Conservation (phyloP, 1,140 invertebrate species). For the Lordiphosa mommai region DNA sequence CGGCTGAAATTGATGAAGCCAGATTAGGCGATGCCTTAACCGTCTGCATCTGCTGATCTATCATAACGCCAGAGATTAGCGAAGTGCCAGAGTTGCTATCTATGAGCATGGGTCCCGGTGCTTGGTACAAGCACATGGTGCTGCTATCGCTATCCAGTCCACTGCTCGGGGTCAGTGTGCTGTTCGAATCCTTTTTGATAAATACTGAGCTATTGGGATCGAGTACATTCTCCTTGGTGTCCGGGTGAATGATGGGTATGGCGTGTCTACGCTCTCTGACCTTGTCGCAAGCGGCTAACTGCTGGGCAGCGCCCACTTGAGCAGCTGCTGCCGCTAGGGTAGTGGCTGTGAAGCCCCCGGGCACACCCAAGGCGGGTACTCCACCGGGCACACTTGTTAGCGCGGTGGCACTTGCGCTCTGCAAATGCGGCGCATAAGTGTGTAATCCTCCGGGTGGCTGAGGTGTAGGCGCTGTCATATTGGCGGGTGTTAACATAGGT, state of each 20-base stretch:
- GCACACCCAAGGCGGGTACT: conserved; percentile 9
- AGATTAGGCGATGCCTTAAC: conserved; percentile 4
- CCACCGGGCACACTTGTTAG: conserved; percentile 20
- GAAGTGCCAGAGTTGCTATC: conserved; percentile 26
- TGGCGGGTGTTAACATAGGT: conserved; percentile 25
- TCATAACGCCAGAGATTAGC: conserved; percentile 15
- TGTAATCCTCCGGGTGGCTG: conserved; percentile 29
- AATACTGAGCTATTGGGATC: conserved; percentile 56
- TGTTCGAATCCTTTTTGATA: conserved; percentile 43
- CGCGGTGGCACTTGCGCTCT: conserved; percentile 24
- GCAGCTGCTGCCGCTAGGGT: conserved; percentile 6
- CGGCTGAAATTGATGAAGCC: background rate
- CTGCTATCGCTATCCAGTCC: conserved; percentile 26
- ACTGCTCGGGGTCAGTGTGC: conserved; percentile 33
- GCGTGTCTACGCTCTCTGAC: conserved; percentile 50
- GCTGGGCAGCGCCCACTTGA: background rate
- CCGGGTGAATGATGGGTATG: conserved; percentile 72
- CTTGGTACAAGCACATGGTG: conserved; percentile 26
- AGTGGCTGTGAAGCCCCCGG: conserved; percentile 20
- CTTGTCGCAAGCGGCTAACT: conserved; percentile 28
- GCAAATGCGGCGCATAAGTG: conserved; percentile 36
- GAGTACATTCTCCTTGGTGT: conserved; percentile 60
- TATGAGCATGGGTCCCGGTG: conserved; percentile 9
- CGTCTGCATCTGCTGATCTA: conserved; percentile 63
- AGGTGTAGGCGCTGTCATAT: conserved; percentile 8